Evolutionary conservation across 2,888 invertebrate genomes (phyloP).

Genomic region (Parnassius orleans): DNA sequence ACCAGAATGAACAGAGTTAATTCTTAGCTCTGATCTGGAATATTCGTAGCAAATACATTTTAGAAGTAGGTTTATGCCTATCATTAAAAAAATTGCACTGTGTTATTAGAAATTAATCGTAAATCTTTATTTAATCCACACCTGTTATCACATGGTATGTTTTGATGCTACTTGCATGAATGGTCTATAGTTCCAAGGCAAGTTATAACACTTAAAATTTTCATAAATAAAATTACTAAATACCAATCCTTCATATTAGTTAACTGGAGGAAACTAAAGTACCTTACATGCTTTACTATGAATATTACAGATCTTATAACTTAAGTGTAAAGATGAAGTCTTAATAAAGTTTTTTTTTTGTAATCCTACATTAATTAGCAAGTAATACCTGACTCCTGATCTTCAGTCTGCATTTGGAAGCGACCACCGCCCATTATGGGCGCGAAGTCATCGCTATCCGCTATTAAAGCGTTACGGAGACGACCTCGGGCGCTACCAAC

Average conservation of each 20-base stretch:
- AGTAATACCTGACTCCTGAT: constrained; percentile 81
- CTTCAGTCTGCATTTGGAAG: constrained; percentile 87
- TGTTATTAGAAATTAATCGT: no score
- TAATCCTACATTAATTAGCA: constrained; percentile 1
- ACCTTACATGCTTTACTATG: constrained; percentile 18
- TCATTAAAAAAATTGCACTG: no score
- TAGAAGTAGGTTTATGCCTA: no score
- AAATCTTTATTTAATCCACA: no score
- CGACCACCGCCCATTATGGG: constrained; percentile 85
- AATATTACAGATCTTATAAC: constrained; percentile 7
- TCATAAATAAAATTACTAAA: constrained; percentile 1
- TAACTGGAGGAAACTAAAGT: constrained; percentile 1
- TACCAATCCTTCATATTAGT: background rate
- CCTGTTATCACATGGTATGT: background rate
- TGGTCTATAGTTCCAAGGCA: background rate
- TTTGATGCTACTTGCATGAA: constrained; percentile 12
- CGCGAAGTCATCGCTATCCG: constrained; percentile 89
- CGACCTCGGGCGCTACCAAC: constrained; percentile 65
- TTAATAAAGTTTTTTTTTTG: background rate
- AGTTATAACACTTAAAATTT: background rate
- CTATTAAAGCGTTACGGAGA: constrained; percentile 85
- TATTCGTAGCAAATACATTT: constrained; percentile 10
- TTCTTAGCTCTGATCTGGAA: background rate
- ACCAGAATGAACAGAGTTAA: constrained; percentile 7
- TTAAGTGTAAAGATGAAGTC: background rate